These are phyloP conservation scores for Calcarius lapponicus DNA, from an alignment of 2,797 vertebrate species.

Conservation along the genomic window DNA sequence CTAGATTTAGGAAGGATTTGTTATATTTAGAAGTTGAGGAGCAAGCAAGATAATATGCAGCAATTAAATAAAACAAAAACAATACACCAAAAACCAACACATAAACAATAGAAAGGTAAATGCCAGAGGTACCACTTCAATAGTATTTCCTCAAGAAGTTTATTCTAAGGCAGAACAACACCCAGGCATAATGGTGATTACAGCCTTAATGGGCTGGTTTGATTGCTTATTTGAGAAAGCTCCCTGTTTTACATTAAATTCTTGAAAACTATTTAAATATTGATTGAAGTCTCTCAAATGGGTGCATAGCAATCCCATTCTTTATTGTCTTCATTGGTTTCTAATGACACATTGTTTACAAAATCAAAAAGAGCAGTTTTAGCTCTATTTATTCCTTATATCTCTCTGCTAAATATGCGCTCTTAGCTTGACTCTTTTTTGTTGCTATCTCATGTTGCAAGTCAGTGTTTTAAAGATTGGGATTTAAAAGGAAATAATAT, in stretches of 20 bases:
- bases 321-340: conserved; percentile 62
- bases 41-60: background rate
- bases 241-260: conserved; percentile 66
- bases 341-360: conserved; percentile 63
- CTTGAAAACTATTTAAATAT: conserved; percentile 68
- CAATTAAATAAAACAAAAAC: background rate
- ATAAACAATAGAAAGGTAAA: conserved; percentile 17
- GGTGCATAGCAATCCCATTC: conserved; percentile 54
- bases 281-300: conserved; percentile 67
- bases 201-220: conserved; percentile 70
- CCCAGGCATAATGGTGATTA: conserved; percentile 58
- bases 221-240: conserved; percentile 73
- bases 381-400: conserved; percentile 55
- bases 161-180: conserved; percentile 56
- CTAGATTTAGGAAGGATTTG: background rate
- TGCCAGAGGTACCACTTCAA: conserved; percentile 33
- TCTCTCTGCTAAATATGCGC: conserved; percentile 35
- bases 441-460: conserved; percentile 34
- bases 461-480: conserved; percentile 43
- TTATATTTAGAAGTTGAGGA: background rate
- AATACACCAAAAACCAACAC: background rate
- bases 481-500: conserved; percentile 53
- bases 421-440: conserved; percentile 22
- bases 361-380: conserved; percentile 45
- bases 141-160: conserved; percentile 49